Conservation (phyloP, 2,797 vertebrate genomes). For the Aselliscus stoliczkanus region DNA sequence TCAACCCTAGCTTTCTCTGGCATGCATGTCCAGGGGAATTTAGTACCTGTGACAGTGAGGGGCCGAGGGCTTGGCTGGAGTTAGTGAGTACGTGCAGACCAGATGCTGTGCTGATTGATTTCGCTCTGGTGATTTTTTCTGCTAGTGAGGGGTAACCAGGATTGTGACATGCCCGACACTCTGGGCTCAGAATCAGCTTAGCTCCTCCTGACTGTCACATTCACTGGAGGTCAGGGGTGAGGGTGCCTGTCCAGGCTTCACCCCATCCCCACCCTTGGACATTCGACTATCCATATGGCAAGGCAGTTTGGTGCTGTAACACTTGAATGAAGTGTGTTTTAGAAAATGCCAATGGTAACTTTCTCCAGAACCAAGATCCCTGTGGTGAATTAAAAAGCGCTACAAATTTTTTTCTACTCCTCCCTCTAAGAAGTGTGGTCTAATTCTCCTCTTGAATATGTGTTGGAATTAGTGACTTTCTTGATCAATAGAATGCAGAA, state of each 20-base stretch:
- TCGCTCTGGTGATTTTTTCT: conserved; percentile 17
- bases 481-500: not conserved
- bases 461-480: not conserved
- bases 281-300: not conserved
- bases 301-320: not conserved
- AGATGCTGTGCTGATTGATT: conserved; percentile 54
- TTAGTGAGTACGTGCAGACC: conserved; percentile 33
- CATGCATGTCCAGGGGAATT: conserved; percentile 72
- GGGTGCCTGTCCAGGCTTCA: not conserved
- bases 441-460: not conserved
- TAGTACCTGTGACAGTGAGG: conserved; percentile 55
- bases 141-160: conserved; percentile 37
- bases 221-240: not conserved
- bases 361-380: not conserved
- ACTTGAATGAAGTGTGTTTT: not conserved
- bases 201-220: not conserved
- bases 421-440: not conserved
- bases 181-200: not conserved
- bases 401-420: not conserved
- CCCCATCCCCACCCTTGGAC: not conserved
- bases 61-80: conserved; percentile 30
- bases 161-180: not conserved
- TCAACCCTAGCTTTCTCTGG: conserved; percentile 56
- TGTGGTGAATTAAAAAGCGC: not conserved
- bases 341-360: not conserved